Base-by-base conservation (phyloP, 2,797 vertebrate species). In the Oreonectes daqikongensis region DNA sequence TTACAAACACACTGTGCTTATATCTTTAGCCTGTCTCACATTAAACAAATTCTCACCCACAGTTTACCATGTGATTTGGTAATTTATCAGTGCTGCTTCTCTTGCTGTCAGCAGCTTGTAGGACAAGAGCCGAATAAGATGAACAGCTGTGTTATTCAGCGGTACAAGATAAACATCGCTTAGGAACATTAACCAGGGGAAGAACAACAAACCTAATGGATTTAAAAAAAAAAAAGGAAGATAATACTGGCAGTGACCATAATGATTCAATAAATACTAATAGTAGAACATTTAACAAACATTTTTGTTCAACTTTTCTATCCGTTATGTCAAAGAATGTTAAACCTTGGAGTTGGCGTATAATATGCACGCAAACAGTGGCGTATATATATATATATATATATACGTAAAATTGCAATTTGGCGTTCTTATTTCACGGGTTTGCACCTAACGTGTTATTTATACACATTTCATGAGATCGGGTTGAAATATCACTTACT, bases 1-100 rank as follows among this genome's bases (percentile, higher is more conserved):
- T 73, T 73, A 63, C 61, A 63, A 73, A 63, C 48, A 63, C 61
- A n/a, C n/a, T n/a, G n/a, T n/a, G n/a, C n/a, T n/a, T n/a, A n/a
- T n/a, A n/a, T n/a, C n/a, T n/a, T n/a, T n/a, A n/a, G n/a, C 42
- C 64, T 30, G 73, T 59, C 50, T 64, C 18, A 10, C 30, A 66
- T 50, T 67, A 77, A 59, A 60, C 50, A 50, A 48, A 68, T 42
- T 18, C 32, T 50, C 42, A 48, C 75, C 55, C 53, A 35, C 53
- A 50, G 60, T 40, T 61, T 38, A 60, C 17, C 57, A 38, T 52
- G 59, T 46, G 60, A 73, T 40, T 40, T 1, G 7, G 15, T 44
- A 3, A 44, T 64, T 50, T 72, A 28, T 50, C 44, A 50, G 55
- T 9, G 2, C 26, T 48, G 26, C 5, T 73, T 52, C 17, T 64